phyloP scores from a whole-genome alignment of 2,113 vertebrate genomes.

The Brienomyrus longianalis region DNA sequence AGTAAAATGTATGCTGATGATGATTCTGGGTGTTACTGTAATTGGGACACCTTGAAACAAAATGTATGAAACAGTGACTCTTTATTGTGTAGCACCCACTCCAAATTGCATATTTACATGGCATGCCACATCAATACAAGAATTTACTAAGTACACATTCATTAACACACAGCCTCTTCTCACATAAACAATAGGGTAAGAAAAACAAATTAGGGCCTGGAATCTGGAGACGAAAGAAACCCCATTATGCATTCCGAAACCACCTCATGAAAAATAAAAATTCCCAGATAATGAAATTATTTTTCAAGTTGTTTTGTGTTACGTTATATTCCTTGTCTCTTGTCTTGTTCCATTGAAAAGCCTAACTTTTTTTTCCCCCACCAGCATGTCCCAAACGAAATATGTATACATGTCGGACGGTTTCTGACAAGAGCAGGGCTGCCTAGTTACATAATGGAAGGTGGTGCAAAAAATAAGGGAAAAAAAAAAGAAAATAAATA shows the following conservation, averaged over 20 bases:
- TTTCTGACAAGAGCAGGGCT: not conserved
- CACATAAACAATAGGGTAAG: slow-evolving; percentile 38
- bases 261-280: slow-evolving; percentile 10
- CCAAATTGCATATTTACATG: slow-evolving; percentile 74
- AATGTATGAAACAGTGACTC: slow-evolving; percentile 65
- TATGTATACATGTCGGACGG: not conserved
- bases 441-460: not conserved
- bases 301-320: slow-evolving; percentile 34
- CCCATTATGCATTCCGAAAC: slow-evolving; percentile 37
- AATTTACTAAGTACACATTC: slow-evolving; percentile 63
- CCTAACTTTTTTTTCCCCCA: not conserved
- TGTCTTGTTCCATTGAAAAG: slow-evolving; percentile 19
- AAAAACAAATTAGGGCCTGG: slow-evolving; percentile 13
- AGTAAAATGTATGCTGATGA: not conserved
- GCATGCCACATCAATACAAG: slow-evolving; percentile 72
- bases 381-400: not conserved
- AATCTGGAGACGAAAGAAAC: slow-evolving; percentile 23
- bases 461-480: not conserved
- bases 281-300: slow-evolving; percentile 33
- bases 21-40: not conserved
- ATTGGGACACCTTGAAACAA: slow-evolving; percentile 25
- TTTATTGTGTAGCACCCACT: slow-evolving; percentile 68
- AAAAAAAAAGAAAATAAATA: slow-evolving; percentile 2
- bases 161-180: slow-evolving; percentile 57
- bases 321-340: not conserved